These are phyloP conservation scores for Melanotaenia pygmaea DNA, from an alignment of 2,797 vertebrate genomes.

Conservation along the genomic window DNA sequence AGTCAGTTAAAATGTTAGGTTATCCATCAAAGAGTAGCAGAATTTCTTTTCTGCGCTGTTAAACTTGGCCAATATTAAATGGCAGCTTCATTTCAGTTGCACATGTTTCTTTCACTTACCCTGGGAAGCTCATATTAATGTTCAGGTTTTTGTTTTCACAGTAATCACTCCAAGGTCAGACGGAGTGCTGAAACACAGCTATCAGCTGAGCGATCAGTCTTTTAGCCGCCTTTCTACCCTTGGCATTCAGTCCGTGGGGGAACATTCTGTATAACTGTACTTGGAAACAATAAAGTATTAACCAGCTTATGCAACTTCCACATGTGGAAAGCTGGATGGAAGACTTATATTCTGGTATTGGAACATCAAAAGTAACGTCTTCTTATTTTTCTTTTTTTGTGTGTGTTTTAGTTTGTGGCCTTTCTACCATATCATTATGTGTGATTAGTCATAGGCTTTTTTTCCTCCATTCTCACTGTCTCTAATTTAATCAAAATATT, in stretches of 20 bases:
- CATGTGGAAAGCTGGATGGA: constrained; percentile 26
- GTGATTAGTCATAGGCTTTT: constrained; percentile 38
- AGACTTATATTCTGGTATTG: constrained; percentile 25
- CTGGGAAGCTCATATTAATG: constrained; percentile 58
- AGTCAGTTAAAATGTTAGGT: constrained; percentile 13
- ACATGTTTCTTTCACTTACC: constrained; percentile 42
- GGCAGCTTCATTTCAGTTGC: constrained; percentile 44
- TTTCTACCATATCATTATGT: constrained; percentile 26
- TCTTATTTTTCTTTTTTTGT: neutral
- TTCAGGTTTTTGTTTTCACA: constrained; percentile 77
- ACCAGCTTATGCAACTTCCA: constrained; percentile 56
- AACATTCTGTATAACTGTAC: constrained; percentile 46
- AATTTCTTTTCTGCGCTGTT: constrained; percentile 19
- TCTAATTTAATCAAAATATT: constrained; percentile 37
- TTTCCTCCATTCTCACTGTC: constrained; percentile 25
- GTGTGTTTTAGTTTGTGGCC: constrained; percentile 14
- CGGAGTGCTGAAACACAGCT: constrained; percentile 70
- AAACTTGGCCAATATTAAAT: constrained; percentile 43
- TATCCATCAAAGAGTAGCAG: neutral
- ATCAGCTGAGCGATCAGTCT: constrained; percentile 74
- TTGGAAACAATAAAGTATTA: constrained; percentile 73
- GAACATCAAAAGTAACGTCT: constrained; percentile 33
- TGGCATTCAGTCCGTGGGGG: constrained; percentile 45
- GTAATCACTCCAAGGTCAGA: constrained; percentile 78
- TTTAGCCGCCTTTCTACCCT: constrained; percentile 53